These are phyloP conservation scores for Pyrochroa serraticornis DNA, from an alignment of 2,888 invertebrate genomes.

Conservation along the genomic window DNA sequence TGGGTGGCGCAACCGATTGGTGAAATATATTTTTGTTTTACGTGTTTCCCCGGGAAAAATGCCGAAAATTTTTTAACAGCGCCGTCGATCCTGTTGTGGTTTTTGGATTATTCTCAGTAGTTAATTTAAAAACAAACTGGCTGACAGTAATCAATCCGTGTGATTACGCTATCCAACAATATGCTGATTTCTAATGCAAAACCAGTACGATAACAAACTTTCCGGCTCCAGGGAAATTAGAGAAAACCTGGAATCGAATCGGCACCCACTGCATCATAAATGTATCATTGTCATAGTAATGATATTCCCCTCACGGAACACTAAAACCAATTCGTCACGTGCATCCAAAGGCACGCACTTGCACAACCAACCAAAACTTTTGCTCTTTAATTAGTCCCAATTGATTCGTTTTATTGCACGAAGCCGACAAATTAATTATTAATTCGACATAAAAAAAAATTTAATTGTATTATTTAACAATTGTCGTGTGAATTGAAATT, in stretches of 20 bases:
- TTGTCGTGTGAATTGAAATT: no score
- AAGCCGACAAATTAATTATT: no score
- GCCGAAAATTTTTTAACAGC: no score
- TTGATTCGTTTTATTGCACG: no score
- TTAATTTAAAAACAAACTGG: not conserved
- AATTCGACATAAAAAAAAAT: no score
- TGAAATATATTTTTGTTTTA: no score
- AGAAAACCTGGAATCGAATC: conserved; percentile 40
- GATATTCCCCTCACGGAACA: conserved; percentile 31
- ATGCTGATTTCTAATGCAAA: conserved; percentile 29
- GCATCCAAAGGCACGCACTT: conserved; percentile 3
- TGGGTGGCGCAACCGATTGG: no score
- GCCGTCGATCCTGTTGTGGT: no score
- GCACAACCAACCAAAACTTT: not conserved
- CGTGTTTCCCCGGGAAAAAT: no score
- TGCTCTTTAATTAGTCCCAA: no score
- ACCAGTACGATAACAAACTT: conserved; percentile 40
- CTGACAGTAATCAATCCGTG: conserved; percentile 9
- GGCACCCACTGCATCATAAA: conserved; percentile 29
- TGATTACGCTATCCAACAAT: conserved; percentile 11
- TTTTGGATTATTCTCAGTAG: not conserved
- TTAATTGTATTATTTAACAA: no score
- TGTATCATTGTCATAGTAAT: conserved; percentile 34
- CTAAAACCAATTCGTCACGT: conserved; percentile 16
- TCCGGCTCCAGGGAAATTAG: conserved; percentile 47